Evolutionary conservation across 2,113 vertebrate genomes (phyloP).

Genomic region (Trachemys scripta): DNA sequence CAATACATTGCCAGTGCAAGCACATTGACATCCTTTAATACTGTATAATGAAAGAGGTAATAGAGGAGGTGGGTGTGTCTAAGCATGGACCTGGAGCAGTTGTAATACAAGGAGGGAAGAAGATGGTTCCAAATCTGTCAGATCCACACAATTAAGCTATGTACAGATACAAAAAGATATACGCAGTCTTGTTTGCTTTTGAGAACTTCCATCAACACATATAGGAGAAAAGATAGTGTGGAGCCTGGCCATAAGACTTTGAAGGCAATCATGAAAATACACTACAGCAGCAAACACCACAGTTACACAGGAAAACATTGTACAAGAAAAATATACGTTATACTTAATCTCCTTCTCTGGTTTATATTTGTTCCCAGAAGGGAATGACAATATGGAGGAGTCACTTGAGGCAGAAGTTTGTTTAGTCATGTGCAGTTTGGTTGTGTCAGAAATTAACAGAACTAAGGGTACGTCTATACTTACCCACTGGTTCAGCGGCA

Average conservation of each 20-base stretch:
- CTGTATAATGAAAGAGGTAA: accelerated
- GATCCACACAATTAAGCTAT: not conserved
- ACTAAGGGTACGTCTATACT: not conserved
- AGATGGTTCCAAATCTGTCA: not conserved
- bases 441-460: not conserved
- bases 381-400: constrained; percentile 45
- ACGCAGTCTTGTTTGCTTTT: not conserved
- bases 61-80: not conserved
- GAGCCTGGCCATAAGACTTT: constrained; percentile 4
- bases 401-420: constrained; percentile 42
- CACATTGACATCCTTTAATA: accelerated
- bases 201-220: not conserved
- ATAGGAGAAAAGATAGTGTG: not conserved
- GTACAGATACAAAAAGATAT: not conserved
- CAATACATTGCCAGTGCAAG: not conserved
- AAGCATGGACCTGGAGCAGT: not conserved
- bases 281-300: not conserved
- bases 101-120: not conserved
- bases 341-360: constrained; percentile 15
- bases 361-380: constrained; percentile 49
- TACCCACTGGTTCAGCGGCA: too few relatives aligned
- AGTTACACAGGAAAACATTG: not conserved
- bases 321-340: constrained; percentile 35
- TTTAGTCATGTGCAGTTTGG: constrained; percentile 1
- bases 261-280: constrained; percentile 3